A percentile compares a stretch with the other conserved stretches of the same genome.
These are phyloP conservation scores for Myioborus miniatus DNA, from an alignment of 2,797 vertebrate species.

Conservation along the genomic window DNA sequence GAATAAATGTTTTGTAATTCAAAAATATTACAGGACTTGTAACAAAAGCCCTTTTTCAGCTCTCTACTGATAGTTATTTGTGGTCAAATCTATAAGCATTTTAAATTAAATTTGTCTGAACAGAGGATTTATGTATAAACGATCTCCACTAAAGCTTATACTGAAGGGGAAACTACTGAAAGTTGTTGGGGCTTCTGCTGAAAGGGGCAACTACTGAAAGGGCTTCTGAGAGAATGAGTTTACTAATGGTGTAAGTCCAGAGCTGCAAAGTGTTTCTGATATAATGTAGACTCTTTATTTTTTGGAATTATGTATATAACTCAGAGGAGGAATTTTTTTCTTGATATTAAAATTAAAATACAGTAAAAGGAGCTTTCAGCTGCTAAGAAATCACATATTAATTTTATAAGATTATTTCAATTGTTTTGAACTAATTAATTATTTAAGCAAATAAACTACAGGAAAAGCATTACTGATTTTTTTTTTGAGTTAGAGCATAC, in stretches of 20 bases:
- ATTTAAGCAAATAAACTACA: not conserved
- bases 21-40: not conserved
- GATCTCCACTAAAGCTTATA: not conserved
- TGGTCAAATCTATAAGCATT: not conserved
- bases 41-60: not conserved
- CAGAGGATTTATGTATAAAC: not conserved
- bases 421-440: not conserved
- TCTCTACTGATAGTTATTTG: not conserved
- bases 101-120: not conserved
- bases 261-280: not conserved
- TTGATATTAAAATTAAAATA: not conserved
- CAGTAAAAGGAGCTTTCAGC: not conserved
- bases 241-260: not conserved
- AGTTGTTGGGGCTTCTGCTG: not conserved
- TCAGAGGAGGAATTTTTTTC: not conserved
- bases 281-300: not conserved
- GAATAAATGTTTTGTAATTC: not conserved
- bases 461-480: not conserved
- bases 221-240: not conserved
- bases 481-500: not conserved
- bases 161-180: not conserved
- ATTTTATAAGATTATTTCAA: not conserved
- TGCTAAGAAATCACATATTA: not conserved
- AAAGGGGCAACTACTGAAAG: not conserved
- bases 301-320: not conserved